These are phyloP conservation scores for Oryzias sinensis DNA, from an alignment of 2,797 vertebrate genomes.

Conservation along the genomic window DNA sequence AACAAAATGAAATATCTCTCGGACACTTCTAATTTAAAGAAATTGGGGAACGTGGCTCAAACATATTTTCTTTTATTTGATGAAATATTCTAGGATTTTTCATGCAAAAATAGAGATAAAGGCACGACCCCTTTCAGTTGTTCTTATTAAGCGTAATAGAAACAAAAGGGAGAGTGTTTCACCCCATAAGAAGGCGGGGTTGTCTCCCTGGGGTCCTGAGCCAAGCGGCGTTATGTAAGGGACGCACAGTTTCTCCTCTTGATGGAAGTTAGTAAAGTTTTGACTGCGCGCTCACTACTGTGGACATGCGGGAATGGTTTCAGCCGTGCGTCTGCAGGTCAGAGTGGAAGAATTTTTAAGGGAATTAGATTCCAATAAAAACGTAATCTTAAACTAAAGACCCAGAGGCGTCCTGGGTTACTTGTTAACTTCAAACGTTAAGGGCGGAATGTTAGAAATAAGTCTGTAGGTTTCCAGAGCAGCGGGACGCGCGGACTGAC, in stretches of 20 bases:
- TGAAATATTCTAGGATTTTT: neutral
- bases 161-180: slow-evolving; percentile 42
- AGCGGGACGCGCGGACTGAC: slow-evolving; percentile 1
- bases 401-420: slow-evolving; percentile 8
- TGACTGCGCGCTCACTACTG: slow-evolving; percentile 8
- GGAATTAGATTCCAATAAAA: slow-evolving; percentile 9
- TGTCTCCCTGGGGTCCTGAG: slow-evolving; percentile 53
- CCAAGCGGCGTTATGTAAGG: slow-evolving; percentile 69
- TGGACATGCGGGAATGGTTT: slow-evolving; percentile 7
- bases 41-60: no score
- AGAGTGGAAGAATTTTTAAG: neutral
- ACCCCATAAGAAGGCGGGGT: slow-evolving; percentile 63
- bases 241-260: slow-evolving; percentile 43
- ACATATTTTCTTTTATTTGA: no score
- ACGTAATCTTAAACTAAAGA: slow-evolving; percentile 24
- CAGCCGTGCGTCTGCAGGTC: neutral
- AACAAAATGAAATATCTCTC: no score
- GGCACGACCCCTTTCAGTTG: neutral
- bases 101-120: neutral
- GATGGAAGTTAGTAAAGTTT: slow-evolving; percentile 37
- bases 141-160: slow-evolving; percentile 18
- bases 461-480: slow-evolving; percentile 13
- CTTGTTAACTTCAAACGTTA: slow-evolving; percentile 37
- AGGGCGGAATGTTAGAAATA: slow-evolving; percentile 22
- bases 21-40: no score